These are phyloP conservation scores for Oithona nana DNA, from an alignment of 2,888 invertebrate species.

Conservation along the genomic window DNA sequence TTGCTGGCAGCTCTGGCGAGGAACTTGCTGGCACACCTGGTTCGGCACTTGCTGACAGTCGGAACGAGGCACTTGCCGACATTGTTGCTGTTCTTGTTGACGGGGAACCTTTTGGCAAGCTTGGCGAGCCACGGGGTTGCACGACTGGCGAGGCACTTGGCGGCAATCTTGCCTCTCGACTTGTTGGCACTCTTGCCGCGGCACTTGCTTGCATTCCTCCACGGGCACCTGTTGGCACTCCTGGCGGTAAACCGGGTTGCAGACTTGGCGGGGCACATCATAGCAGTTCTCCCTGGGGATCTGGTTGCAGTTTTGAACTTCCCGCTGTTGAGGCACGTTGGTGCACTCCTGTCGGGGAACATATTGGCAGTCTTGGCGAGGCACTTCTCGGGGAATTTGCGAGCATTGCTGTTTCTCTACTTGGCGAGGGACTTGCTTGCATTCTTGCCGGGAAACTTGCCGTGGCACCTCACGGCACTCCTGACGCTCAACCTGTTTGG, in stretches of 20 bases:
- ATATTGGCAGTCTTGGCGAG: conserved; percentile 4
- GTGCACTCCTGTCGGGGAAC: conserved; percentile 14
- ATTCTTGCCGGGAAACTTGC: conserved; percentile 11
- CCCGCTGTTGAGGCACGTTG: conserved; percentile 13
- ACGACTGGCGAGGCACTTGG: conserved; percentile 3
- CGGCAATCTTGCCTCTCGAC: conserved; percentile 14
- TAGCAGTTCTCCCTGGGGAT: conserved; percentile 15
- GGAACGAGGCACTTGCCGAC: conserved; percentile 8
- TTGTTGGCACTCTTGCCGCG: conserved; percentile 14
- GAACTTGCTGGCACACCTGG: conserved; percentile 11
- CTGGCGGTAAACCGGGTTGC: conserved; percentile 5
- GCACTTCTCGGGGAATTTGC: conserved; percentile 6
- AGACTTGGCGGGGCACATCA: conserved; percentile 12
- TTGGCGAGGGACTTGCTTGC: conserved; percentile 10
- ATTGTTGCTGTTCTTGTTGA: conserved; percentile 3
- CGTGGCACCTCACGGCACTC: conserved; percentile 4
- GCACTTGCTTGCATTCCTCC: conserved; percentile 14
- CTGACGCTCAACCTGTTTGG: conserved; percentile 14
- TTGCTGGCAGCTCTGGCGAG: conserved; percentile 1
- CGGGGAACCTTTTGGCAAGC: conserved; percentile 14
- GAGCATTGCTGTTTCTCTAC: conserved; percentile 12
- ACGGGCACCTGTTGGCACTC: conserved; percentile 13
- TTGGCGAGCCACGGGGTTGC: conserved; percentile 9
- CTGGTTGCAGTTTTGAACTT: conserved; percentile 9
- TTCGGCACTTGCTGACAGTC: conserved; percentile 10